Base-by-base conservation (phyloP, 30 jellyfish, hydroid and myxozoan genomes). In the Hydra vulgaris region DNA sequence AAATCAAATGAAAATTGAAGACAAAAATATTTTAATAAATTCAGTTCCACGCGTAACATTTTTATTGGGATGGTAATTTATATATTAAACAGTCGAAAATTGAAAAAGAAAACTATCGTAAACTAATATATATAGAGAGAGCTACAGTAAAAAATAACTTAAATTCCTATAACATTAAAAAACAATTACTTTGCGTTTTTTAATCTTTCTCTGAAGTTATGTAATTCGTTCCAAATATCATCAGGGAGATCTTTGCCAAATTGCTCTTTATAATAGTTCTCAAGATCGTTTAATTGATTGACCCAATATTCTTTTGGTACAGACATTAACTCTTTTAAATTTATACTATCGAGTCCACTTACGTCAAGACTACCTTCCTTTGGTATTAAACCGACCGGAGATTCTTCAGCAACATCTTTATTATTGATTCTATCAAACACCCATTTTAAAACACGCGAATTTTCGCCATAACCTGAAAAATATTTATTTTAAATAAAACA, bases 391-490 rank as follows among this genome's bases (percentile, higher is more conserved):
- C 99, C 99, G 54, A 93, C 89, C 25, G 96, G 90, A 0, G 96
- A 81, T 40, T 27, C 71, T 7, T n/a, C 54, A 0, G 88, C 94
- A 76, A 23, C 72, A 61, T 87, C 97, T 20, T 54, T 94, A 27
- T 73, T 68, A 81, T 81, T 71, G 8, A 82, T 71, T 19, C 96
- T 82, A 19, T 81, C 76, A n/a, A 81, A 80, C 12, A 93, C 79
- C 96, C 96, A 93, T 68, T 93, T 95, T 52, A 93, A 80, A 7
- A 93, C 99, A 22, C 99, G 95, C n/a, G 73, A 71, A 27, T 93
- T 93, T 76, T 93, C 99, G 0, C 99, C 96, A 77, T 87, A 93
- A 25, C 99, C 97, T 90, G 21, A n/a, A 76, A 55, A 3, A 12
- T 12, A 3, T 40, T 40, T 12, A 40, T 12, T 40, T 12, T 5